Conservation (phyloP, 2,113 vertebrate species). For the Corvus hawaiiensis region DNA sequence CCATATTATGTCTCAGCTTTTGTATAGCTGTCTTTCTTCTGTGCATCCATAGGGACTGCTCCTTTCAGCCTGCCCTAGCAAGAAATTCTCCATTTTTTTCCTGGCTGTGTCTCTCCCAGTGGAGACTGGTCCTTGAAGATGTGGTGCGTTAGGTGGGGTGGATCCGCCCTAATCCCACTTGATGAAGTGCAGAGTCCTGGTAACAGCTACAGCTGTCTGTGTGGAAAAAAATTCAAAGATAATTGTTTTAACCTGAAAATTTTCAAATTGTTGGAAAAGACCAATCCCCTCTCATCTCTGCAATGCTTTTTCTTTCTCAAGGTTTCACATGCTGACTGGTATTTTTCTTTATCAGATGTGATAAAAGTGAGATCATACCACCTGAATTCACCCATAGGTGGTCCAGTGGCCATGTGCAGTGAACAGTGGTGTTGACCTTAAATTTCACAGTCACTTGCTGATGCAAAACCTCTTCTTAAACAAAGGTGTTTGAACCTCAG, state of each 20-base stretch:
- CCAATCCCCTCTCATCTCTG: background rate
- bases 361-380: background rate
- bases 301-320: background rate
- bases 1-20: background rate
- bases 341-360: background rate
- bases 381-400: background rate
- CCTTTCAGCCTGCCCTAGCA: background rate
- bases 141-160: background rate
- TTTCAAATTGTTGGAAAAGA: background rate
- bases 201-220: background rate
- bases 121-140: background rate
- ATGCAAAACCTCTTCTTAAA: background rate
- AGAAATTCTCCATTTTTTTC: background rate
- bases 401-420: background rate
- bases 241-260: background rate
- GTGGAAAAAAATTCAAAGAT: background rate
- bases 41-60: background rate
- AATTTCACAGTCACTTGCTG: background rate
- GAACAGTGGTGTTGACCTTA: background rate
- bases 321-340: rapidly evolving
- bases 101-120: background rate
- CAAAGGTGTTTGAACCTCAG: background rate
- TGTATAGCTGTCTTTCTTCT: background rate
- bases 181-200: no score
- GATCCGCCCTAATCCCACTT: background rate